Percentiles rank a stretch among this genome's conserved stretches.
Conservation (phyloP, 2,113 vertebrate genomes). For the mouse (Mus musculus) region GRCm39 chr6:6458501-6459000, state of each 20-base stretch:
- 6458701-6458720: neutral
- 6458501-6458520: slow-evolving; percentile 69
- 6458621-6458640: neutral
- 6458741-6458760: slow-evolving; percentile 19
- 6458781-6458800: slow-evolving; percentile 27
- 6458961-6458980: slow-evolving; percentile 89
- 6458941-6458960: slow-evolving; percentile 88
- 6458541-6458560: neutral
- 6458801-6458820: slow-evolving; percentile 83
- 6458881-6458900: slow-evolving; percentile 84
- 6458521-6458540: slow-evolving; percentile 46
- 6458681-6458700: neutral
- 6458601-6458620: slow-evolving; percentile 9
- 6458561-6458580: no score
- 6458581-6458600: neutral
- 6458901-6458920: slow-evolving; percentile 82
- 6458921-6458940: slow-evolving; percentile 92
- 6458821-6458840: slow-evolving; percentile 83
- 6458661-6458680: neutral
- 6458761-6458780: neutral
- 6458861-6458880: slow-evolving; percentile 74
- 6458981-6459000: slow-evolving; percentile 92
- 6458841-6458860: slow-evolving; percentile 49
- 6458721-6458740: slow-evolving; percentile 19
- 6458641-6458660: neutral